A percentile compares a stretch with the other conserved stretches of the same genome.
phyloP scores from a whole-genome alignment of 2,888 invertebrate species.

The Dynastes grantii region DNA sequence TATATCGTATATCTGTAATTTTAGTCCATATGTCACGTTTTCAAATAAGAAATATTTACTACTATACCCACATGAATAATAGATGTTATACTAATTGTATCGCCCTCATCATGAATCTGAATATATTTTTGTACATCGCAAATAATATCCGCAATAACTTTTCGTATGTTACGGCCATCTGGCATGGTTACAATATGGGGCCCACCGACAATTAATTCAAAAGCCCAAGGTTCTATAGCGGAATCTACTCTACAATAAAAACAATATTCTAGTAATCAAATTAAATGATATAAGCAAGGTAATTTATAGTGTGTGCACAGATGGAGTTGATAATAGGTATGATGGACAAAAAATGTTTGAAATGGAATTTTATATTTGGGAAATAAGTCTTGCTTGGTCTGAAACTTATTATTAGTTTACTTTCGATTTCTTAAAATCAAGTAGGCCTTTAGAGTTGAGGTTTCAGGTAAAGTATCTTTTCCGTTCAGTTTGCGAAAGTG shows the following conservation, averaged over 20 bases:
- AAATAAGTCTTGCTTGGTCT: too few species aligned
- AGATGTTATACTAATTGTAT: constrained; percentile 80
- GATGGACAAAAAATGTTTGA: too few species aligned
- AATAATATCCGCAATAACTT: constrained; percentile 75
- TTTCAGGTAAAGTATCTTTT: too few species aligned
- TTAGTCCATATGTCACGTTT: constrained; percentile 11
- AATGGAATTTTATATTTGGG: too few species aligned
- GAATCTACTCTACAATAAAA: constrained; percentile 73
- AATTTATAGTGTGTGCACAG: too few species aligned
- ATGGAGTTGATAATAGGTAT: too few species aligned
- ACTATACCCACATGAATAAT: constrained; percentile 66
- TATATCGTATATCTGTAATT: constrained; percentile 78
- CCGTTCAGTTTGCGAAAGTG: too few species aligned
- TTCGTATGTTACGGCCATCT: constrained; percentile 81
- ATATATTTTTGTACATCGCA: constrained; percentile 78
- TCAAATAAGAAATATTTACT: background rate
- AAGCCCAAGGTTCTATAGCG: constrained; percentile 73
- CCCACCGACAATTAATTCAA: constrained; percentile 72
- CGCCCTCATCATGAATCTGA: constrained; percentile 81
- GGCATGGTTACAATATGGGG: constrained; percentile 70
- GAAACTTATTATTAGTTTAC: too few species aligned
- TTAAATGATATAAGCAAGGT: too few species aligned
- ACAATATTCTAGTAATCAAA: too few species aligned
- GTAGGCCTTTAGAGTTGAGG: too few species aligned
- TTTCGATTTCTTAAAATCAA: too few species aligned